Base-by-base conservation (phyloP, 2,113 vertebrate species). In the Gymnocephalus cernua region DNA sequence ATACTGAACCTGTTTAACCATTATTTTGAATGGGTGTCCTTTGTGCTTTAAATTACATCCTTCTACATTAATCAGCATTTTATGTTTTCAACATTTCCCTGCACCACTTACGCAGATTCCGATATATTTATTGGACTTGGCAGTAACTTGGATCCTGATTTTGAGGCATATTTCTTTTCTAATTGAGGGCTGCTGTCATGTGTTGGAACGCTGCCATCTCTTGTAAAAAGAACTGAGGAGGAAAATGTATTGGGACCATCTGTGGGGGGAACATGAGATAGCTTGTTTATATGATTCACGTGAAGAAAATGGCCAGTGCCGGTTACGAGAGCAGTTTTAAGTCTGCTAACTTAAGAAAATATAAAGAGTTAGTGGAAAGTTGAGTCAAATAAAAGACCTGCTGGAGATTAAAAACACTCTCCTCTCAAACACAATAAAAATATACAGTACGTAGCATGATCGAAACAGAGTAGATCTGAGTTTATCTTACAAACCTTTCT, bases 101-200 rank as follows among this genome's bases (percentile, higher is more conserved):
- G 51, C 47, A 62, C 45, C 58, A 70, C 67, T 74, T 2, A n/a
- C 2, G 21, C 64, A 82, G 81, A 84, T 65, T 78, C 75, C 80
- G 77, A 8, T 15, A 21, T 65, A 23, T 76, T 89, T 88, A 88
- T 67, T 59, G 54, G 41, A 56, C 72, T 90, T 80, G 78, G 84
- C 88, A 71, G 63, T 1, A 48, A 70, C 66, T 66, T 16, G 64
- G 57, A 76, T 63, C 62, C 79, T 71, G 78, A 77, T 74, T 79
- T 53, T 4, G 48, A 74, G 32, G 74, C 63, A 0, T 44, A 35
- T 73, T 84, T 84, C 62, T 76, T 9, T 47, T 62, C 51, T 87
- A 83, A 89, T 85, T 82, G 83, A 68, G 81, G 78, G 85, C 86
- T 63, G 85, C 82, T 82, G 86, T 91, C 85, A 75, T 74, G 62